These are phyloP conservation scores for Drosophila sproati DNA, from an alignment of 1,140 invertebrate genomes.

Conservation along the genomic window DNA sequence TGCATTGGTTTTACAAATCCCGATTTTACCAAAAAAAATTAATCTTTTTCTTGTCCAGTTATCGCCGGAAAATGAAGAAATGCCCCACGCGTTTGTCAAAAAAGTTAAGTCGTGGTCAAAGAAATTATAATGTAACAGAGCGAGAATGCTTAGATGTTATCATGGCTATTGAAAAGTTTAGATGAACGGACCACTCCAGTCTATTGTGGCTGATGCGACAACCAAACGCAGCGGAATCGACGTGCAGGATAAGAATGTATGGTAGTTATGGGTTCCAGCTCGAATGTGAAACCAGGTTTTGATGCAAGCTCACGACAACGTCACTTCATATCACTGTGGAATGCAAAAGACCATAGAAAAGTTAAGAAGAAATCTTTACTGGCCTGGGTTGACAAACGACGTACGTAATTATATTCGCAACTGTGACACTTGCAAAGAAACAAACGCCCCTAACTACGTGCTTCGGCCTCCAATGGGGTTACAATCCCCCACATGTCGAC, in stretches of 20 bases:
- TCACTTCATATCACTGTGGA: neutral
- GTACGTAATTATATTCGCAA: neutral
- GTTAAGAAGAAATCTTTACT: neutral
- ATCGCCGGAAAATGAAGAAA: neutral
- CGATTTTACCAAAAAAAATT: neutral
- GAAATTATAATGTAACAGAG: neutral
- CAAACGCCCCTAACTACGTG: neutral
- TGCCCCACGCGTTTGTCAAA: neutral
- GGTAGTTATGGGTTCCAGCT: no score
- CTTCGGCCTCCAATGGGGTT: neutral
- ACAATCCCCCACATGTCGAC: neutral
- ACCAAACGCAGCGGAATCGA: neutral
- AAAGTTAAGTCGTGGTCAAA: neutral
- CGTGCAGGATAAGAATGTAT: no score
- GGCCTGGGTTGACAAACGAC: neutral
- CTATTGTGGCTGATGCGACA: neutral
- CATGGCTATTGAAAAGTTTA: neutral
- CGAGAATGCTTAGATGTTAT: neutral
- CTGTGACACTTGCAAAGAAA: neutral
- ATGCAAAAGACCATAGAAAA: neutral
- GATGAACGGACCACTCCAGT: neutral
- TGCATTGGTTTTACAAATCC: no score
- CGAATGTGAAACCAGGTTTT: no score
- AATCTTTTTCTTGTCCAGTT: conserved; percentile 3
- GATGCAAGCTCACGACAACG: neutral